Evolutionary conservation across 2,888 invertebrate species (phyloP), one percentile per base, ranked within the genome.

Genomic region (Apamea monoglypha): DNA sequence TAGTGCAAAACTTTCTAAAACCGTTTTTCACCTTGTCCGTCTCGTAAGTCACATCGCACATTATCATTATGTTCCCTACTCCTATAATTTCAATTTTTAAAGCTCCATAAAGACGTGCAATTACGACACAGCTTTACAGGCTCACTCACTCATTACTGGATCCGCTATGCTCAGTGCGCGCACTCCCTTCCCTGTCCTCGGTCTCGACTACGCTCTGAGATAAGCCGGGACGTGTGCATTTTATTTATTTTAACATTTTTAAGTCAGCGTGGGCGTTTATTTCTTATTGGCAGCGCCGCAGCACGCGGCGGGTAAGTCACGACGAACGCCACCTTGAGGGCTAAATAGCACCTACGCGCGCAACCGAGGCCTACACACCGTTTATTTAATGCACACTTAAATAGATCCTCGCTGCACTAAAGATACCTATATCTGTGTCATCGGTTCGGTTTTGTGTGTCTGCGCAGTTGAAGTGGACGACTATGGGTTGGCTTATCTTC

Each of bases 191-290:
- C 80, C 91, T 93, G 95, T 96, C 94, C 95, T 95, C 71, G 71
- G n/a, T 71, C 71, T 71, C 95, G 90, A 94, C 93, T 92, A 90
- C 93, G 94, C 93, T 92, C 92, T n/a, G 89, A 96, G 96, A 96
- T 96, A 96, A 96, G 96, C 92, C 91, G 89, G 91, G 95, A 96
- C 95, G 96, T 95, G 96, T 94, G 95, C 96, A 96, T 96, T 97
- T 96, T 96, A 96, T 96, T 97, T 97, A 97, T 96, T 97, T 97
- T 96, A 96, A 95, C 95, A 95, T 96, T 94, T 96, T 96, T 95
- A 95, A 95, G 93, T 93, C 91, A 91, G 92, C 91, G 88, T 89
- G 90, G 92, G 91, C 88, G 91, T 89, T 91, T 92, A 92, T 91
- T 92, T 92, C 91, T 92, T 93, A 95, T 94, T 96, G 93, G 92